Percentiles rank a stretch among this genome's conserved stretches.
phyloP scores from a whole-genome alignment of 1,140 invertebrate genomes.

The Lordiphosa clarofinis region DNA sequence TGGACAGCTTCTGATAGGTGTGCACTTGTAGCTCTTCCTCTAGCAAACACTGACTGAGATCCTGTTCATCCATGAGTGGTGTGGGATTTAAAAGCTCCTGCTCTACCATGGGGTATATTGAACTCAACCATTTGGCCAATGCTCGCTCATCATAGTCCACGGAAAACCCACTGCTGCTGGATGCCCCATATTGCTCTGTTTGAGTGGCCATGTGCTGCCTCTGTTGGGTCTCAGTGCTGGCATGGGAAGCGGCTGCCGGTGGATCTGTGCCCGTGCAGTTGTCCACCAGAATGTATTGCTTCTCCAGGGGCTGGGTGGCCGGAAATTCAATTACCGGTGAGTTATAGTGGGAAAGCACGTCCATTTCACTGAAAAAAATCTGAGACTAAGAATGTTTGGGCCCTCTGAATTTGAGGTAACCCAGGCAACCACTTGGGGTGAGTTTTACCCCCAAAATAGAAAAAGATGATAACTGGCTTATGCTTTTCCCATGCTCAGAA shows the following conservation, averaged over 20 bases:
- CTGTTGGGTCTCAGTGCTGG: conserved; percentile 35
- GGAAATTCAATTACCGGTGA: conserved; percentile 66
- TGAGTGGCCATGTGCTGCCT: conserved; percentile 43
- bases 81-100: conserved; percentile 63
- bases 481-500: no score
- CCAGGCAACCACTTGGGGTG: conserved; percentile 27
- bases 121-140: conserved; percentile 58
- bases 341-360: conserved; percentile 70
- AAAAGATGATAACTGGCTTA: no score
- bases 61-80: conserved; percentile 41
- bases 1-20: conserved; percentile 61
- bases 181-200: conserved; percentile 38
- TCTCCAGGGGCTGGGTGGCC: conserved; percentile 54
- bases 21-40: conserved; percentile 58
- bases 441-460: no score
- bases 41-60: conserved; percentile 23
- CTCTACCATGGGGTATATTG: conserved; percentile 66
- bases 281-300: conserved; percentile 46
- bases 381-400: not conserved
- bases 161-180: not conserved
- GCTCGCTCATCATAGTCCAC: conserved; percentile 56
- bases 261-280: conserved; percentile 69
- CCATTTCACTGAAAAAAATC: conserved; percentile 33
- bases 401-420: conserved; percentile 9
- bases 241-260: conserved; percentile 32